A percentile compares a stretch with the other conserved stretches of the same genome.
Evolutionary conservation across 2,113 vertebrate genomes (phyloP).

Genomic region (Eonycteris spelaea): DNA sequence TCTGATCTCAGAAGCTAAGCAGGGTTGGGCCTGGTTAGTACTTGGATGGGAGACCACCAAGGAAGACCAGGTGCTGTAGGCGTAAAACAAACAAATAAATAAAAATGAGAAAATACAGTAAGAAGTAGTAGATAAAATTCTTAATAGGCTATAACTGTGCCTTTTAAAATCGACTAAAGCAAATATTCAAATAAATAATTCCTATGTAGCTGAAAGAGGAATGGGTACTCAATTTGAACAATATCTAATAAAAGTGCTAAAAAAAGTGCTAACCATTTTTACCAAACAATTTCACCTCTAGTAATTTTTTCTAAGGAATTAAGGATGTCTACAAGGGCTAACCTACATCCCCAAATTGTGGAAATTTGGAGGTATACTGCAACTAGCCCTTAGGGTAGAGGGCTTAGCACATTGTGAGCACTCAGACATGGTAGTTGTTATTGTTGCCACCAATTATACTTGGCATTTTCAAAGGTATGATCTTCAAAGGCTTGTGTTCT

Average conservation of each 20-base stretch:
- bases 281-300: neutral
- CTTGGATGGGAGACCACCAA: too few species aligned
- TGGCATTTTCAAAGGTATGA: neutral
- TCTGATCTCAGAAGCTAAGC: too few species aligned
- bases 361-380: neutral
- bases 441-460: neutral
- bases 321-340: neutral
- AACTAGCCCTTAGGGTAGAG: neutral
- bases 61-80: too few species aligned
- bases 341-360: neutral
- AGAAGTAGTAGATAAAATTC: neutral
- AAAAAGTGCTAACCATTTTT: neutral
- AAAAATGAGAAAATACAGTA: neutral
- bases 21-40: too few species aligned
- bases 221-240: neutral
- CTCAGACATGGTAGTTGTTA: neutral
- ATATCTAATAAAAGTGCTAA: neutral
- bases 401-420: neutral
- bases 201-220: neutral
- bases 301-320: neutral
- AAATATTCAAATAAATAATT: constrained; percentile 28
- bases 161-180: constrained; percentile 27
- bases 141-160: neutral
- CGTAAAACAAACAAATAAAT: too few species aligned
- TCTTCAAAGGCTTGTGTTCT: neutral